Base-by-base conservation (phyloP, 2,888 invertebrate genomes). In the Ditula angustiorana region DNA sequence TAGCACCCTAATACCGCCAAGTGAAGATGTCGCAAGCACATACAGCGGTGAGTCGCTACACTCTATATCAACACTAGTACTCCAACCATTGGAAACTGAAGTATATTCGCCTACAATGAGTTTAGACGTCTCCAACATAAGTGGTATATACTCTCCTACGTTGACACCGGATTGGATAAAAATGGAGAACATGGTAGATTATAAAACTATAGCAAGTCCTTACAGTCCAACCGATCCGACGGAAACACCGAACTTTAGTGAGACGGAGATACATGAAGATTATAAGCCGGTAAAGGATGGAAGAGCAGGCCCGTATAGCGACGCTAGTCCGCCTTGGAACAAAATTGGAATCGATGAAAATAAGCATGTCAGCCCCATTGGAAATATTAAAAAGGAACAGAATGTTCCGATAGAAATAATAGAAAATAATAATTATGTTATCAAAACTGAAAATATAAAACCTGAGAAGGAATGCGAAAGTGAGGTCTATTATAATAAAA, bases 151-250 rank as follows among this genome's bases (percentile, higher is more conserved):
- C 21, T 50, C 56, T 10, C 49, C 47, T 28, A 28, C 21, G 28
- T 26, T 37, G 21, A 37, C 33, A 16, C 26, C 28, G 0, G 49
- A 57, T 41, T 16, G 30, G 0, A 13, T 21, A 7, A 26, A 19
- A 33, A 21, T 37, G 1, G 24, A 28, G 2, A 28, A 50, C 19
- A 10, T 50, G 19, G 50, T 50, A 28, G 50, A 49, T 62, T 46
- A 46, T n/a, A 16, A 19, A 8, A 16, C 19, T 0, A 24, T 26
- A 24, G 8, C n/a, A n/a, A 46, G 44, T n/a, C 50, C 30, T 0
- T 53, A 53, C 13, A 53, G 53, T 33, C 53, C 53, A 8, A 35
- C 23, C 4, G 33, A 53, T 33, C 53, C 53, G 3, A 35, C 35
- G n/a, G 11, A 21, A 11, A 53, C 53, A 1, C 23, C 19, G 7